A percentile compares a stretch with the other conserved stretches of the same genome.
These are phyloP conservation scores for Lycia hirtaria DNA, from an alignment of 2,888 invertebrate species.

Conservation along the genomic window DNA sequence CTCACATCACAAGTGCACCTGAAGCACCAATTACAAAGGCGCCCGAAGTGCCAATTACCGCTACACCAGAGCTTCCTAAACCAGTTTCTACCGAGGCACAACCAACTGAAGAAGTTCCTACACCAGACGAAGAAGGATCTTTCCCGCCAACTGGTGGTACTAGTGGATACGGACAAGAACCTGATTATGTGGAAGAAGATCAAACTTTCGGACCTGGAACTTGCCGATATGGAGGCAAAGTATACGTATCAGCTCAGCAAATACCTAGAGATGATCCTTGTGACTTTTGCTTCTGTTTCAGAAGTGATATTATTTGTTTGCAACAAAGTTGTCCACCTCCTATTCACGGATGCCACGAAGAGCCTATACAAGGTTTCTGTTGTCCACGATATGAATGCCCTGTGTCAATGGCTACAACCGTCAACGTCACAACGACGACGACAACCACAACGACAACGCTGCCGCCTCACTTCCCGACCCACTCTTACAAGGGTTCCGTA, in stretches of 20 bases:
- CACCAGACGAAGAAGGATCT: slow-evolving; percentile 65
- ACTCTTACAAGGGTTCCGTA: slow-evolving; percentile 91
- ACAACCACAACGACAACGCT: slow-evolving; percentile 94
- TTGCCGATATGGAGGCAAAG: slow-evolving; percentile 95
- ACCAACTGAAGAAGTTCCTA: slow-evolving; percentile 65
- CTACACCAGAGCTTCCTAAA: slow-evolving; percentile 61
- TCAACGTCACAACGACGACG: slow-evolving; percentile 94
- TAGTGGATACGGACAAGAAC: slow-evolving; percentile 80
- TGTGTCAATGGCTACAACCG: slow-evolving; percentile 93
- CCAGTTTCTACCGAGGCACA: slow-evolving; percentile 60
- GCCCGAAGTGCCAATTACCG: slow-evolving; percentile 34
- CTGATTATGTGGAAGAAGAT: slow-evolving; percentile 92
- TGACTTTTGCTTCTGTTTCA: slow-evolving; percentile 98
- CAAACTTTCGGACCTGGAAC: slow-evolving; percentile 94
- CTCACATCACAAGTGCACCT: neutral
- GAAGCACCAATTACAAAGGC: slow-evolving; percentile 40
- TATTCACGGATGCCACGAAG: slow-evolving; percentile 95
- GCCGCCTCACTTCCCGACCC: slow-evolving; percentile 93
- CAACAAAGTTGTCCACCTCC: slow-evolving; percentile 98
- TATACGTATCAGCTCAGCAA: slow-evolving; percentile 97
- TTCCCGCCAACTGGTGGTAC: slow-evolving; percentile 67
- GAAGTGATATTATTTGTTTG: slow-evolving; percentile 97
- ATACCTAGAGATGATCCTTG: slow-evolving; percentile 97
- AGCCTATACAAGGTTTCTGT: slow-evolving; percentile 96
- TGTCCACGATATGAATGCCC: slow-evolving; percentile 98